These are phyloP conservation scores for Eonycteris spelaea DNA, from an alignment of 2,113 vertebrate species.

Conservation along the genomic window DNA sequence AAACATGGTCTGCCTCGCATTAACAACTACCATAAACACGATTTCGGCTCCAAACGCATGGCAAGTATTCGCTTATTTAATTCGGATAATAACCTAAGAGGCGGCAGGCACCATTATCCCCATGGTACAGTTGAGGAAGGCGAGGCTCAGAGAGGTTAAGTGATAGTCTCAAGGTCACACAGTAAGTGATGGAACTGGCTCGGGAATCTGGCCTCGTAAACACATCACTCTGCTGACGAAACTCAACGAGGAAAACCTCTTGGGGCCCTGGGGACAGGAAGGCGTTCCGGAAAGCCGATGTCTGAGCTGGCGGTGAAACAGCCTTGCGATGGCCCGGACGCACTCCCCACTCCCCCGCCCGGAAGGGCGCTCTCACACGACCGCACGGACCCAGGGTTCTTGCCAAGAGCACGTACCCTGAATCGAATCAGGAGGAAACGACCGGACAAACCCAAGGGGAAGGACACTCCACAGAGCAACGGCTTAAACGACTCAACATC, in stretches of 20 bases:
- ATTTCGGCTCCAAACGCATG: not conserved
- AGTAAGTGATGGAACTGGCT: not conserved
- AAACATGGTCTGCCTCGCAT: not conserved
- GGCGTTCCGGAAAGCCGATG: rapidly evolving
- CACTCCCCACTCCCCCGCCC: not conserved
- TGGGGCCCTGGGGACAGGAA: not conserved
- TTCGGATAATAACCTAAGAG: not conserved
- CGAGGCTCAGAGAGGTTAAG: not conserved
- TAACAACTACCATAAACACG: not conserved
- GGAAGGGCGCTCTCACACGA: not conserved
- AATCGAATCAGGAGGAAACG: not conserved
- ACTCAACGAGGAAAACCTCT: not conserved
- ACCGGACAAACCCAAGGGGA: not conserved
- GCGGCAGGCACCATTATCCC: not conserved
- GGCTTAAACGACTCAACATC: not conserved
- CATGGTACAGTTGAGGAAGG: not conserved
- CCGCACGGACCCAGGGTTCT: not conserved
- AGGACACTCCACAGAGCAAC: not conserved
- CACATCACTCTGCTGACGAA: not conserved
- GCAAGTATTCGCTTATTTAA: not conserved
- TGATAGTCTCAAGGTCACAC: not conserved
- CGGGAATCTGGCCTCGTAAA: not conserved
- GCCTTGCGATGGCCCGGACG: not conserved
- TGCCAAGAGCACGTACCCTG: not conserved
- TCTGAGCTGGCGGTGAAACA: not conserved